Evolutionary conservation across 1,140 invertebrate genomes (phyloP).

Genomic region (Anoplolepis gracilipes): DNA sequence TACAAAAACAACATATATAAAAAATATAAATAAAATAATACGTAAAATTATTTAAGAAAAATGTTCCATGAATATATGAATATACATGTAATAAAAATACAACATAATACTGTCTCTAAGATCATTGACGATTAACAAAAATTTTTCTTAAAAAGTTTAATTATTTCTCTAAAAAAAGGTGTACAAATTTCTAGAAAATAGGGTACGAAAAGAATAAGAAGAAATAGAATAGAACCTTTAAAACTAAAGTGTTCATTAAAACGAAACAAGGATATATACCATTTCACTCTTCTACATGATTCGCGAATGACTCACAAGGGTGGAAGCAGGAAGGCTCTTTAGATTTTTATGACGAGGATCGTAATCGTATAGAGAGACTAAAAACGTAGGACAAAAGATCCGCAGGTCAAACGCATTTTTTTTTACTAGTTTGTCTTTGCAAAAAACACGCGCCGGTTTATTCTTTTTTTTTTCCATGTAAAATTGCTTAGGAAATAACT

Average conservation of each 20-base stretch:
- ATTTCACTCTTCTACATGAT: conserved; percentile 6
- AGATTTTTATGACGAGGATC: conserved; percentile 62
- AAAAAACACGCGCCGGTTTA: conserved; percentile 12
- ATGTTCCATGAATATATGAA: conserved; percentile 6
- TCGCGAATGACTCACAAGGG: conserved; percentile 68
- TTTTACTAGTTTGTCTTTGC: conserved; percentile 25
- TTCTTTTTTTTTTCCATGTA: conserved; percentile 10
- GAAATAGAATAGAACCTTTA: background rate
- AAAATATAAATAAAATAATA: background rate
- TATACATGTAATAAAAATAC: too few species aligned
- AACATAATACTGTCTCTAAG: background rate
- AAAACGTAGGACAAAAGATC: conserved; percentile 62
- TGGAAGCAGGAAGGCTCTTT: conserved; percentile 59
- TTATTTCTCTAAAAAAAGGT: background rate
- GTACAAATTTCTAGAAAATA: background rate
- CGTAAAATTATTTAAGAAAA: background rate
- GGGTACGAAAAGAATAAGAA: background rate
- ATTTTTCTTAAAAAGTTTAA: too few species aligned
- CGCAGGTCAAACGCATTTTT: conserved; percentile 42
- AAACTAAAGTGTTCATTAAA: conserved; percentile 4
- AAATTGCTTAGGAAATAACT: background rate
- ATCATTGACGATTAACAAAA: background rate
- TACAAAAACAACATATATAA: too few species aligned
- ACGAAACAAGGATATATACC: background rate
- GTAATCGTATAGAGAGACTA: conserved; percentile 60